Evolutionary conservation across 1,140 invertebrate species (phyloP).

Genomic region (Brachionus rubens): DNA sequence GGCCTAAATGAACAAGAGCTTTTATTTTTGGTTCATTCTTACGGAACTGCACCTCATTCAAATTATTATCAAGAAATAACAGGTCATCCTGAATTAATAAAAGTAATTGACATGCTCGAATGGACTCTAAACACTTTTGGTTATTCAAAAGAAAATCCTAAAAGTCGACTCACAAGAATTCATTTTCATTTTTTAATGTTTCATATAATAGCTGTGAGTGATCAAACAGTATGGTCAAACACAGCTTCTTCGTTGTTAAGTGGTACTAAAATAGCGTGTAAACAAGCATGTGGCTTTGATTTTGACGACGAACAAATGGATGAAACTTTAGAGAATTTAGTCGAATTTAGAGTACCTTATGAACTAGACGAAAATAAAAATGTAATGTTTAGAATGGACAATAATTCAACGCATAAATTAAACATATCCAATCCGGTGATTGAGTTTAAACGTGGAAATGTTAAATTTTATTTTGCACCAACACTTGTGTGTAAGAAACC

Average conservation of each 20-base stretch:
- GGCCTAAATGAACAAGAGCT: conserved; percentile 48
- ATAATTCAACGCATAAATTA: conserved; percentile 47
- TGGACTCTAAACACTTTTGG: conserved; percentile 60
- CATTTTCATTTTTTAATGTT: conserved; percentile 63
- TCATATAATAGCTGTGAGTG: conserved; percentile 59
- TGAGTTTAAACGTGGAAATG: conserved; percentile 57
- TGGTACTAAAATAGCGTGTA: conserved; percentile 59
- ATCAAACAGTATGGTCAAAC: conserved; percentile 58
- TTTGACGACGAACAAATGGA: conserved; percentile 51
- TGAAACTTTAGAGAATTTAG: conserved; percentile 49
- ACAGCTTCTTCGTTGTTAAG: conserved; percentile 58
- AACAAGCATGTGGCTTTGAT: conserved; percentile 59
- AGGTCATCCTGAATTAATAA: conserved; percentile 43
- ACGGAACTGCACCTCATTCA: not conserved
- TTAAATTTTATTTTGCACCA: conserved; percentile 61
- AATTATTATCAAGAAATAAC: conserved; percentile 23
- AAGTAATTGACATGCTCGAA: conserved; percentile 60
- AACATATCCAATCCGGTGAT: conserved; percentile 55
- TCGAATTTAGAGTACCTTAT: conserved; percentile 57
- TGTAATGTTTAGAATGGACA: conserved; percentile 50
- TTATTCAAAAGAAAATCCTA: conserved; percentile 52
- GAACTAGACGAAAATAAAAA: conserved; percentile 56
- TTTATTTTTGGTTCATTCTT: conserved; percentile 38
- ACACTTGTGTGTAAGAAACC: conserved; percentile 62
- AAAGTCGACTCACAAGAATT: conserved; percentile 58